These are phyloP conservation scores for Xerus rutilus DNA, from an alignment of 2,797 vertebrate genomes.

Conservation along the genomic window DNA sequence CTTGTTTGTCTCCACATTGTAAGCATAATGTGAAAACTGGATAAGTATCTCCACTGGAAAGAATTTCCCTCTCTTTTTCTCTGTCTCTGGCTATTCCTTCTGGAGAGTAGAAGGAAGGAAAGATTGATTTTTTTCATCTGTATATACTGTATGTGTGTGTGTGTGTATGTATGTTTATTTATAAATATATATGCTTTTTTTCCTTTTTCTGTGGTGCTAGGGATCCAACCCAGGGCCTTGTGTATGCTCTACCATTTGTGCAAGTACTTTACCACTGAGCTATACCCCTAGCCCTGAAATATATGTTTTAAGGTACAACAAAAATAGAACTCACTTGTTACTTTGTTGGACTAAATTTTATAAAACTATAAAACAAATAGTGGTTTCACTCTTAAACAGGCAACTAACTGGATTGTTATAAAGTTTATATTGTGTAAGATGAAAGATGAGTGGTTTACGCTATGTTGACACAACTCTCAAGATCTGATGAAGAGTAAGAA, in stretches of 20 bases:
- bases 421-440: background rate
- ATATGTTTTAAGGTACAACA: background rate
- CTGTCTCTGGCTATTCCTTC: background rate
- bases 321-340: background rate
- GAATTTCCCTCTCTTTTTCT: background rate
- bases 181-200: too few relatives aligned
- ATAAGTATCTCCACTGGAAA: background rate
- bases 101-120: background rate
- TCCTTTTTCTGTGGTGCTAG: background rate
- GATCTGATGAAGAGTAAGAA: background rate
- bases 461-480: background rate
- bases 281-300: background rate
- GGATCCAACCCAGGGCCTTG: background rate
- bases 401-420: background rate
- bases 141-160: too few relatives aligned
- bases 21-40: background rate
- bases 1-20: background rate
- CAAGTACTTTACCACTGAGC: background rate
- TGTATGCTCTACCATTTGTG: too few relatives aligned
- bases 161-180: too few relatives aligned
- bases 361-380: background rate
- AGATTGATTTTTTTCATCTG: constrained; percentile 11
- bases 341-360: constrained; percentile 22
- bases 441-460: background rate
- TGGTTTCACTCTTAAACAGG: background rate